Conservation (phyloP, 2,888 invertebrate genomes). For the Nomada fucata region DNA sequence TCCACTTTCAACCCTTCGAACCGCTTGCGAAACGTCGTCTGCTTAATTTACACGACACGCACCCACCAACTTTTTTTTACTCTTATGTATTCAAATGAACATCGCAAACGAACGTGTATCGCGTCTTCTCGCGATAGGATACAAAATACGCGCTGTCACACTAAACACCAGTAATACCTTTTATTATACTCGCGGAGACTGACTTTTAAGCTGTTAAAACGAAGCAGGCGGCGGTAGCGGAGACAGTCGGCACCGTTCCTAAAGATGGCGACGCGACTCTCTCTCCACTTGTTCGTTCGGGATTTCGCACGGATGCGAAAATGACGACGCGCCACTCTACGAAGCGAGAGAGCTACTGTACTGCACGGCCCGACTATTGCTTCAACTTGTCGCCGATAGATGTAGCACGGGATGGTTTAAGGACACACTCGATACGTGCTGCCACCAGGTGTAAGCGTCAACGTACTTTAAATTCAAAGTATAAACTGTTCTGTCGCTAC, state of each 20-base stretch:
- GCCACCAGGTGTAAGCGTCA: slow-evolving; percentile 50
- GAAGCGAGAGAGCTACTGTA: slow-evolving; percentile 74
- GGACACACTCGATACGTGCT: slow-evolving; percentile 51
- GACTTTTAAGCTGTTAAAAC: slow-evolving; percentile 36
- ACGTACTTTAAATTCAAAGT: slow-evolving; percentile 44
- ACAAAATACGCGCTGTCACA: slow-evolving; percentile 34
- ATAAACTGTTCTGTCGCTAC: slow-evolving; percentile 10
- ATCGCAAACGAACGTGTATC: slow-evolving; percentile 43
- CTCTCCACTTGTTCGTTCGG: slow-evolving; percentile 72
- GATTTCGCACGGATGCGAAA: slow-evolving; percentile 79
- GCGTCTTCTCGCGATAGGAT: slow-evolving; percentile 28
- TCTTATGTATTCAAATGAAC: slow-evolving; percentile 50
- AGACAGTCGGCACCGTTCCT: slow-evolving; percentile 68
- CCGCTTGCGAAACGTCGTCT: slow-evolving; percentile 50
- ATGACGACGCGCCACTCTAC: slow-evolving; percentile 65
- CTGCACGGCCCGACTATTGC: slow-evolving; percentile 65
- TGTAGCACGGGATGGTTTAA: slow-evolving; percentile 60
- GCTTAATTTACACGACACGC: slow-evolving; percentile 50
- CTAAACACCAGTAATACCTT: slow-evolving; percentile 38
- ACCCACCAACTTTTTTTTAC: slow-evolving; percentile 24
- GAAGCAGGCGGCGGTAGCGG: slow-evolving; percentile 57
- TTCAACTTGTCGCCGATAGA: slow-evolving; percentile 70
- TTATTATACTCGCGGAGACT: slow-evolving; percentile 40
- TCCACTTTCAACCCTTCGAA: slow-evolving; percentile 54
- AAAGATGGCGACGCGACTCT: slow-evolving; percentile 79